Conservation (phyloP, 2,888 invertebrate species). For the Vesta saturnalis region DNA sequence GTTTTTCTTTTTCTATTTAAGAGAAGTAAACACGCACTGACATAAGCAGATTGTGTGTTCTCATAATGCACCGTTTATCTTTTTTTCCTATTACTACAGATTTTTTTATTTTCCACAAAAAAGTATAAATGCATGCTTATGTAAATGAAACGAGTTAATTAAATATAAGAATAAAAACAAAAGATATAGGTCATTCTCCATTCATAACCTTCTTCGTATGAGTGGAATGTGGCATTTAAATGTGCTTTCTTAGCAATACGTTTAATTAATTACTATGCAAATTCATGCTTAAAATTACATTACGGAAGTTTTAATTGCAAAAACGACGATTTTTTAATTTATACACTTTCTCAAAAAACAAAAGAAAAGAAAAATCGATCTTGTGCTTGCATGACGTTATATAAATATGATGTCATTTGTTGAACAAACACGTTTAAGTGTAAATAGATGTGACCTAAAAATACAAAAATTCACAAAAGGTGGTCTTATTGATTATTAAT, state of each 20-base stretch:
- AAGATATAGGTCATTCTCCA: conserved; percentile 11
- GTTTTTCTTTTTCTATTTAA: conserved; percentile 44
- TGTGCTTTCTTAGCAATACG: not conserved
- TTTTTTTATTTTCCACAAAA: not conserved
- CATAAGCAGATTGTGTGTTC: conserved; percentile 41
- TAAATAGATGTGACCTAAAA: conserved; percentile 37
- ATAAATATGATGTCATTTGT: conserved; percentile 35
- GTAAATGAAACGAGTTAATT: not conserved
- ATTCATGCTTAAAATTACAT: not conserved
- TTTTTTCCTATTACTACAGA: conserved; percentile 27
- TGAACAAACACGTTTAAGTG: conserved; percentile 31
- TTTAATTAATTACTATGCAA: not conserved
- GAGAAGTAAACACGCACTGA: conserved; percentile 39
- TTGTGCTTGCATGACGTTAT: conserved; percentile 22
- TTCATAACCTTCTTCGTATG: conserved; percentile 12
- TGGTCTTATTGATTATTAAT: not conserved
- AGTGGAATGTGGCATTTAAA: conserved; percentile 30
- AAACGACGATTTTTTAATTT: not conserved
- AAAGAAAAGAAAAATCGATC: not conserved
- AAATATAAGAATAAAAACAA: conserved; percentile 5
- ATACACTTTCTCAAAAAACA: not conserved
- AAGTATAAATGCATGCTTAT: not conserved
- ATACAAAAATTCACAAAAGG: conserved; percentile 22
- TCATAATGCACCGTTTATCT: conserved; percentile 25
- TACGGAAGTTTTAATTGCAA: conserved; percentile 4